A percentile compares a stretch with the other conserved stretches of the same genome.
Conservation (phyloP, 2,113 vertebrate genomes). For the chimpanzee (Pan troglodytes) region DNA sequence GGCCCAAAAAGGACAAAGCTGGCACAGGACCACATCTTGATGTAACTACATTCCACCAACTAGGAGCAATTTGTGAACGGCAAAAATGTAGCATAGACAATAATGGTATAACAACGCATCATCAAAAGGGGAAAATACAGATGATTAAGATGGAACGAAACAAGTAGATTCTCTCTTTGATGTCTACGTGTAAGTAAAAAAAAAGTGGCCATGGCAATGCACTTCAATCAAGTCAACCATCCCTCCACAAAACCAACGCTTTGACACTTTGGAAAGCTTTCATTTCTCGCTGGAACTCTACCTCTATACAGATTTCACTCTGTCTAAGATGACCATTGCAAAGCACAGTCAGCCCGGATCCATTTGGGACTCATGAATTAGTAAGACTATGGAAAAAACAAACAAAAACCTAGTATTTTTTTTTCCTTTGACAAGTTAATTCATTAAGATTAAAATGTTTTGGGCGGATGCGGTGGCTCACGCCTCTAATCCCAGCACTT, state of each 20-base stretch:
- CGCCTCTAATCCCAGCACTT: too few species aligned
- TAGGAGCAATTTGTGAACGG: background rate
- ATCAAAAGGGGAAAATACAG: background rate
- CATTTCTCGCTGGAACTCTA: background rate
- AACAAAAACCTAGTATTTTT: background rate
- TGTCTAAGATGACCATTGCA: background rate
- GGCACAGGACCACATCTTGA: background rate
- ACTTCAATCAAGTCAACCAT: background rate
- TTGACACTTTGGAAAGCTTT: background rate
- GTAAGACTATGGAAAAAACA: background rate
- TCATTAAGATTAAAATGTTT: background rate
- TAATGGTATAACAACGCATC: background rate
- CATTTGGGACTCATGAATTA: background rate
- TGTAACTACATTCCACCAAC: background rate
- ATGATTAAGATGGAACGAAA: background rate
- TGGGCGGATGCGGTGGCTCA: background rate
- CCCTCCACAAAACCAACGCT: background rate
- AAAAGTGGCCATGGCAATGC: background rate
- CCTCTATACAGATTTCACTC: background rate
- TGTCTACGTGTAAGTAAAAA: background rate
- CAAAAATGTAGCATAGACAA: background rate
- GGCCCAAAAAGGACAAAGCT: conserved; percentile 28
- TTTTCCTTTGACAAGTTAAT: background rate
- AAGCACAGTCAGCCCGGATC: background rate
- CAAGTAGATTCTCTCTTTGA: background rate